These are phyloP conservation scores for Dinocampus coccinellae DNA, from an alignment of 2,888 invertebrate genomes.

Conservation along the genomic window DNA sequence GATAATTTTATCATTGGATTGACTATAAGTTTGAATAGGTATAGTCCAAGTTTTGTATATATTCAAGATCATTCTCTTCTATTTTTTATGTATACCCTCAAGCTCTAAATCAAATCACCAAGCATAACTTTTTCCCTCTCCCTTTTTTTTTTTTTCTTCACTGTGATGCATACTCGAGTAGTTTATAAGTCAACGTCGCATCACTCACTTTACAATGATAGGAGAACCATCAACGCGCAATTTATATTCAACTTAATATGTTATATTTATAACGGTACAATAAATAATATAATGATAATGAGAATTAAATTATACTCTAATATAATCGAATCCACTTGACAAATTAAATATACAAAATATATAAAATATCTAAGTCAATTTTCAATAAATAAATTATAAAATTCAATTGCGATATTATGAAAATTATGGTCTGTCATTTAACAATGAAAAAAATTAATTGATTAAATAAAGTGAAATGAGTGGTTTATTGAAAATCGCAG, in stretches of 20 bases:
- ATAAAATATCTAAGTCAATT: no score
- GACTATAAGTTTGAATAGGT: constrained; percentile 37
- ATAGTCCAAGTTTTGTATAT: constrained; percentile 37
- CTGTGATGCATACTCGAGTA: neutral
- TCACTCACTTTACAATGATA: neutral
- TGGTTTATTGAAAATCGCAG: neutral
- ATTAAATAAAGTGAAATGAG: neutral
- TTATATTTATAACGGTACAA: constrained; percentile 10
- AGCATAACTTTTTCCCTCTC: no score
- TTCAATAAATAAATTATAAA: no score
- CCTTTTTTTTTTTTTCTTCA: constrained; percentile 15
- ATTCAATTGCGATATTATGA: no score
- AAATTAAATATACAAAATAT: no score
- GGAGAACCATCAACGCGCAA: constrained; percentile 1
- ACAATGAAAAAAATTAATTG: no score
- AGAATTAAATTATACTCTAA: neutral
- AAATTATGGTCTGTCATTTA: no score
- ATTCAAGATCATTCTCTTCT: constrained; percentile 22
- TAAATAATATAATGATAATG: neutral
- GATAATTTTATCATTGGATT: no score
- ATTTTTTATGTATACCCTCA: constrained; percentile 34
- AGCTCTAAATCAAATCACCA: constrained; percentile 45
- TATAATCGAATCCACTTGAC: neutral
- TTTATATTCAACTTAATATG: neutral
- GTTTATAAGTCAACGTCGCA: constrained; percentile 3